Percentiles rank a stretch among this genome's conserved stretches.
phyloP scores from a whole-genome alignment of 2,797 vertebrate genomes.

The Eutrigla gurnardus region DNA sequence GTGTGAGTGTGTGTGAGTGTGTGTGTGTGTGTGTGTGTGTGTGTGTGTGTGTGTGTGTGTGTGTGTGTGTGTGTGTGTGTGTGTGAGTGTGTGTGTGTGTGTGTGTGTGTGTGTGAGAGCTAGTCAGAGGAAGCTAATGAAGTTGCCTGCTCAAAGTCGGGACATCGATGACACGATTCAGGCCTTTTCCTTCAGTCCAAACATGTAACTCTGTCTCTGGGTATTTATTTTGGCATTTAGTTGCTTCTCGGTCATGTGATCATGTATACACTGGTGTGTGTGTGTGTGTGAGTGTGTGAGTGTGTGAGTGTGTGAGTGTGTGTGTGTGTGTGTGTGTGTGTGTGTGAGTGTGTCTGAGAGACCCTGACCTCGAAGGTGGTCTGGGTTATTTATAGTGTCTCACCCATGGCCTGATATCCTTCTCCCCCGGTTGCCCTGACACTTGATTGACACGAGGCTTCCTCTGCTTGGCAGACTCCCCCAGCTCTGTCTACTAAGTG shows the following conservation, averaged over 20 bases:
- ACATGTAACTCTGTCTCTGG: neutral
- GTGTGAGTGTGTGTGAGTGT: neutral
- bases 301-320: conserved; percentile 1
- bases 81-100: neutral
- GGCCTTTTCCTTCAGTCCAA: neutral
- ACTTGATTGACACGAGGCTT: conserved; percentile 71
- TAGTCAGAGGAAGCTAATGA: conserved; percentile 12
- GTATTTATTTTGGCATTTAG: neutral
- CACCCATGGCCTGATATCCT: conserved; percentile 59
- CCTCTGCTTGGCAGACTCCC: conserved; percentile 66
- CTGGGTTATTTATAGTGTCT: conserved; percentile 65
- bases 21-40: neutral
- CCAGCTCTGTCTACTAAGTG: conserved; percentile 45
- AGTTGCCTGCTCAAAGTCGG: neutral
- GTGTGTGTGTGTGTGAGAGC: neutral
- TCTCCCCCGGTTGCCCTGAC: conserved; percentile 58
- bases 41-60: neutral
- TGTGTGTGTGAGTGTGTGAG: neutral
- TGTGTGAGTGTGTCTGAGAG: conserved; percentile 18
- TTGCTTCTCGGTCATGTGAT: neutral
- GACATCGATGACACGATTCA: neutral
- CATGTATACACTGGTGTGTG: conserved; percentile 7
- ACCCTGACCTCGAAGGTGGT: conserved; percentile 53
- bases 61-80: neutral
- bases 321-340: conserved; percentile 2